These are phyloP conservation scores for Neodiprion pinetum DNA, from an alignment of 1,140 invertebrate genomes.

Conservation along the genomic window DNA sequence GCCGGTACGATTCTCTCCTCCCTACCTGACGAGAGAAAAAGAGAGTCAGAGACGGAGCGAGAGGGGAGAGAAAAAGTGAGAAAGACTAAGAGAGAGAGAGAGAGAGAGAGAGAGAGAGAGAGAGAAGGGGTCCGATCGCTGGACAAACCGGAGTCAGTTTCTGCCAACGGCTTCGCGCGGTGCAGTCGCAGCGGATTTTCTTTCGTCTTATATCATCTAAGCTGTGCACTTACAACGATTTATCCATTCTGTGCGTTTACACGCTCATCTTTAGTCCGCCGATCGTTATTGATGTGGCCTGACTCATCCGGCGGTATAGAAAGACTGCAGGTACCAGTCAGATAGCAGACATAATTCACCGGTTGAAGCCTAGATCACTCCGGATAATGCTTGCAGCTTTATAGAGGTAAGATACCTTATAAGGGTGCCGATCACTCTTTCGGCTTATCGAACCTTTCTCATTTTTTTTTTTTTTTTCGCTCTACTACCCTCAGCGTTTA, in stretches of 20 bases:
- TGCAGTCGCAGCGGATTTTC: not conserved
- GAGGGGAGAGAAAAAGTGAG: not conserved
- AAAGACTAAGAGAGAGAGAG: not conserved
- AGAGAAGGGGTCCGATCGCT: conserved; percentile 6
- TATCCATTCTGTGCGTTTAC: no score
- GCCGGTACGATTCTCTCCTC: not conserved
- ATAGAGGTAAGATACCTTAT: no score
- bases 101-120: not conserved
- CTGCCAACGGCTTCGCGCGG: conserved; percentile 2
- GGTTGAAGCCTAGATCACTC: not conserved
- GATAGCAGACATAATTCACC: conserved; percentile 10
- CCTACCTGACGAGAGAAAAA: not conserved
- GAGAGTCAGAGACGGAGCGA: not conserved
- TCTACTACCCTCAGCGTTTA: no score
- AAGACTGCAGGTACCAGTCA: not conserved
- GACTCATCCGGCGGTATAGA: not conserved
- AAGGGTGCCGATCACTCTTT: no score
- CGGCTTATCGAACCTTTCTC: no score
- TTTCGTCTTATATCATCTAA: no score
- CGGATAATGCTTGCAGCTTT: no score
- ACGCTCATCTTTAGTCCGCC: no score
- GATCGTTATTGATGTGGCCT: not conserved
- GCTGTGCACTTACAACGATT: no score
- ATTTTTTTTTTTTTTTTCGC: no score
- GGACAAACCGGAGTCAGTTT: conserved; percentile 4